phyloP scores from a whole-genome alignment of 2,888 invertebrate genomes.

The Caenorhabditis panamensis region DNA sequence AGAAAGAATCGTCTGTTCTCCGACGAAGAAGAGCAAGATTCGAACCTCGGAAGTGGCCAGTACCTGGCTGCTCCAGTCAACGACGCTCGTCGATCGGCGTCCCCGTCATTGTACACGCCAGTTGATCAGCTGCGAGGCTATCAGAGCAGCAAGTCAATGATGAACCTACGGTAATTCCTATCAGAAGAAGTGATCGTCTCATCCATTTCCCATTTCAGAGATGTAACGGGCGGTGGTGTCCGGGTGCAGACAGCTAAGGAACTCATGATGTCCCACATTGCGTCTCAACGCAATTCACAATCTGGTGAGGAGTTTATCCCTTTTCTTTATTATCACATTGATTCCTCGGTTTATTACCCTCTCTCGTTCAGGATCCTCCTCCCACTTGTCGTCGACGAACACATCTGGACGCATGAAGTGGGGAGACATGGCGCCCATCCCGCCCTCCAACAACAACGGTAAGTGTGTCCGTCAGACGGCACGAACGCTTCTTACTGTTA shows the following conservation, averaged over 20 bases:
- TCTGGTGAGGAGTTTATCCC: constrained; percentile 37
- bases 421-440: constrained; percentile 50
- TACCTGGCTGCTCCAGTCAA: constrained; percentile 36
- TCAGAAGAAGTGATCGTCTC: not conserved
- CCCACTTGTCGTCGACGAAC: constrained; percentile 39
- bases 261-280: constrained; percentile 60
- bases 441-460: constrained; percentile 43
- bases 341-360: constrained; percentile 20
- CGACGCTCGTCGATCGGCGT: constrained; percentile 57
- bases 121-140: constrained; percentile 45
- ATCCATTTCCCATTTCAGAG: constrained; percentile 29
- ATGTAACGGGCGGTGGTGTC: constrained; percentile 52
- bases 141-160: constrained; percentile 66
- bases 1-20: constrained; percentile 52
- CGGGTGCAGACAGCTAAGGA: constrained; percentile 63
- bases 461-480: not conserved
- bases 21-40: constrained; percentile 53
- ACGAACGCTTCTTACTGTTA: not conserved
- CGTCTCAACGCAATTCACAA: constrained; percentile 54
- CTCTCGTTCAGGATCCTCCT: constrained; percentile 42
- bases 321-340: too few relatives aligned
- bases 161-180: constrained; percentile 62
- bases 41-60: constrained; percentile 36
- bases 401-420: constrained; percentile 56
- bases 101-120: constrained; percentile 41